Conservation (phyloP, 2,797 vertebrate genomes). For the Epinephelus malabaricus region DNA sequence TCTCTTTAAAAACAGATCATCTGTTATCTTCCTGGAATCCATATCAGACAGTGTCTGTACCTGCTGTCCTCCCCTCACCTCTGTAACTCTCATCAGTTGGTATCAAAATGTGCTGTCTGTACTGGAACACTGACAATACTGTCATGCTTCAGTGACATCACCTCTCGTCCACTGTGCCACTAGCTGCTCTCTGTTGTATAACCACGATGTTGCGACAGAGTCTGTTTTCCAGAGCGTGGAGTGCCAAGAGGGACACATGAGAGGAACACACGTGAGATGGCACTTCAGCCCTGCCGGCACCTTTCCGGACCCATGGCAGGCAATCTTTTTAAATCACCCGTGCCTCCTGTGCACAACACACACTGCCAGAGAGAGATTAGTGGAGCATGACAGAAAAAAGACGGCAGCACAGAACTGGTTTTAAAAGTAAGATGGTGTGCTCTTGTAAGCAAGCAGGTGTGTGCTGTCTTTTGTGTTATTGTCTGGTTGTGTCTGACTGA, state of each 20-base stretch:
- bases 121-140: slow-evolving; percentile 29
- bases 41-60: slow-evolving; percentile 1
- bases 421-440: slow-evolving; percentile 16
- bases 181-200: slow-evolving; percentile 46
- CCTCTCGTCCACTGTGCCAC: slow-evolving; percentile 11
- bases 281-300: slow-evolving; percentile 37
- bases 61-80: slow-evolving; percentile 15
- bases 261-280: slow-evolving; percentile 47
- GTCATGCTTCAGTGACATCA: slow-evolving; percentile 31
- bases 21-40: neutral
- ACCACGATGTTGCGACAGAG: slow-evolving; percentile 34
- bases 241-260: slow-evolving; percentile 12
- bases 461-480: neutral
- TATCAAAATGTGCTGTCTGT: slow-evolving; percentile 33
- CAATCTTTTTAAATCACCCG: slow-evolving; percentile 41
- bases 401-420: slow-evolving; percentile 10
- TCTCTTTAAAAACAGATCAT: neutral
- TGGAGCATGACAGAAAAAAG: slow-evolving; percentile 36
- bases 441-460: neutral
- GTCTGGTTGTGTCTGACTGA: neutral
- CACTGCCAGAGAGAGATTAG: slow-evolving; percentile 40
- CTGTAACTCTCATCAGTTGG: slow-evolving; percentile 5
- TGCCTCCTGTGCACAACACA: slow-evolving; percentile 45
- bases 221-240: slow-evolving; percentile 35
- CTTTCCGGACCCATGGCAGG: slow-evolving; percentile 30